phyloP scores from a whole-genome alignment of 35 echinoderm and acorn worm species.

The Ophioderma brevispina region DNA sequence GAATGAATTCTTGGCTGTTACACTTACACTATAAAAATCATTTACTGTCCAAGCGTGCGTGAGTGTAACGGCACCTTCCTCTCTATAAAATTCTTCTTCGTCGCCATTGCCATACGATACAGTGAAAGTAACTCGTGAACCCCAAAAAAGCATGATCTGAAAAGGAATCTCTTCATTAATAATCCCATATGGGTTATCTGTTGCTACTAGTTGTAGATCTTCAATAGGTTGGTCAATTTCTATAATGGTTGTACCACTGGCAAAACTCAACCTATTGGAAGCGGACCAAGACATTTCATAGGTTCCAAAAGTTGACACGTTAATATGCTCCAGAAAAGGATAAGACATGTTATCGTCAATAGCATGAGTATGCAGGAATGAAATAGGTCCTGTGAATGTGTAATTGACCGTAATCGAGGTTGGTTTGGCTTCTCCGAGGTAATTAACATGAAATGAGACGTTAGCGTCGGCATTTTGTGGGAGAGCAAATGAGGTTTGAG shows the following conservation, averaged over 20 bases:
- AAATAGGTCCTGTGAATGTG: background rate
- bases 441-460: background rate
- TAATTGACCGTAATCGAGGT: background rate
- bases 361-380: background rate
- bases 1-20: background rate
- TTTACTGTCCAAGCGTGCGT: background rate
- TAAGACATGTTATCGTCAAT: background rate
- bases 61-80: background rate
- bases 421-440: background rate
- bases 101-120: background rate
- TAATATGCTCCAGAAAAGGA: background rate
- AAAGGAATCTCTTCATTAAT: background rate
- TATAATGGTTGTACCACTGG: background rate
- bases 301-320: background rate
- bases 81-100: background rate
- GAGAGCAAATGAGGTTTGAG: background rate
- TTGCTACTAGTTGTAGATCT: background rate
- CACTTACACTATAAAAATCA: background rate
- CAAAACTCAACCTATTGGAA: background rate
- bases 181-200: background rate
- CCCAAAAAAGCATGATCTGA: background rate
- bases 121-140: background rate
- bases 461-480: background rate
- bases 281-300: background rate
- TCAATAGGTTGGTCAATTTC: slow-evolving; percentile 1